Evolutionary conservation across 1,140 invertebrate species (phyloP).

Genomic region (Cyphomyrmex costatus): DNA sequence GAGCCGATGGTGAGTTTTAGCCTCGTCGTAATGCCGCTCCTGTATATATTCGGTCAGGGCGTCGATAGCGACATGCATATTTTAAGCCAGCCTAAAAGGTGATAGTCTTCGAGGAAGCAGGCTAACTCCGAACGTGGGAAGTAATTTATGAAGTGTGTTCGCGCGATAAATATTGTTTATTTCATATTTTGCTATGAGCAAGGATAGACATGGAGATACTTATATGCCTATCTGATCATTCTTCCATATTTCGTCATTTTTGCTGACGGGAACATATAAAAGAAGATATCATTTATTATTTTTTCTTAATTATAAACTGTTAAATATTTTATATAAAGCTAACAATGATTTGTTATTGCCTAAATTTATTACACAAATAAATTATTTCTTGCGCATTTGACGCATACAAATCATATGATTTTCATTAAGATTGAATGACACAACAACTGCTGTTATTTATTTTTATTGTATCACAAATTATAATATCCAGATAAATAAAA

Average conservation of each 20-base stretch:
- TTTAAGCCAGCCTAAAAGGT: slow-evolving; percentile 68
- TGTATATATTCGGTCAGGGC: slow-evolving; percentile 61
- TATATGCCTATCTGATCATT: neutral
- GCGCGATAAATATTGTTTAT: slow-evolving; percentile 54
- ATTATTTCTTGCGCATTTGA: neutral
- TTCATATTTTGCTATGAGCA: slow-evolving; percentile 29
- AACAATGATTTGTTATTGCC: neutral
- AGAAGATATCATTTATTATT: neutral
- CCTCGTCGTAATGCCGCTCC: slow-evolving; percentile 44
- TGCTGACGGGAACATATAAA: neutral
- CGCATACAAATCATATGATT: neutral
- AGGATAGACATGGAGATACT: slow-evolving; percentile 2
- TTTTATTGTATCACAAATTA: neutral
- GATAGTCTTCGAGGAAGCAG: slow-evolving; percentile 71
- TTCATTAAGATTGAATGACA: slow-evolving; percentile 7
- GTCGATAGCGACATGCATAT: slow-evolving; percentile 71
- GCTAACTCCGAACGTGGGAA: slow-evolving; percentile 34
- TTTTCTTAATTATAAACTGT: neutral
- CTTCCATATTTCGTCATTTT: neutral
- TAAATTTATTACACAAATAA: neutral
- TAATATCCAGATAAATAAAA: neutral
- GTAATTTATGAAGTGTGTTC: neutral
- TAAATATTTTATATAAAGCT: neutral
- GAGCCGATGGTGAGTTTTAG: slow-evolving; percentile 14
- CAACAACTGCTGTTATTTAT: neutral